Percentiles rank a stretch among this genome's conserved stretches.
Conservation (phyloP, 2,888 invertebrate species). For the Tachina grossa region DNA sequence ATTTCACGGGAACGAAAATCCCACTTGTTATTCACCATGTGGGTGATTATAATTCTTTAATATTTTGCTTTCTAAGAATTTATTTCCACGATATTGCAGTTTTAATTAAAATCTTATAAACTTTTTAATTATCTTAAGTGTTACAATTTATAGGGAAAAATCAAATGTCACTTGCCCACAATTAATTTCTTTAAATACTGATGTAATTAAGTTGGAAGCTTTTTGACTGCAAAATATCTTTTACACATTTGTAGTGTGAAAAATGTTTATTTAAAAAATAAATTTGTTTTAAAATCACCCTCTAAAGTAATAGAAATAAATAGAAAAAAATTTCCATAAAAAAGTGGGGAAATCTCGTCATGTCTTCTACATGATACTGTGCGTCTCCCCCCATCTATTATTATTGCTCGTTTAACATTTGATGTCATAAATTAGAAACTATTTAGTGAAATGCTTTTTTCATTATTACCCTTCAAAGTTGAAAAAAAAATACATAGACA, state of each 20-base stretch:
- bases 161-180: constrained; percentile 42
- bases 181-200: constrained; percentile 12
- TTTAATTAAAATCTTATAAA: neutral
- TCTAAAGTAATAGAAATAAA: constrained; percentile 12
- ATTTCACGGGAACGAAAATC: too few relatives aligned
- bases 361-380: constrained; percentile 32
- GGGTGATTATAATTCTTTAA: too few relatives aligned
- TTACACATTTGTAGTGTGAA: constrained; percentile 36
- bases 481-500: constrained; percentile 8
- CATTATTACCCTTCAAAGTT: constrained; percentile 78
- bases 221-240: constrained; percentile 20
- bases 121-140: constrained; percentile 39
- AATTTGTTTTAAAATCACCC: constrained; percentile 44
- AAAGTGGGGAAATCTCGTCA: constrained; percentile 47
- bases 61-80: too few relatives aligned
- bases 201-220: constrained; percentile 52
- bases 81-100: too few relatives aligned
- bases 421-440: constrained; percentile 75
- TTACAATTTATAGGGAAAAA: neutral
- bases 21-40: too few relatives aligned
- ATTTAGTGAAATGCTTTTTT: constrained; percentile 81
- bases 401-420: constrained; percentile 41
- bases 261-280: constrained; percentile 27
- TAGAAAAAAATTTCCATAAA: constrained; percentile 28
- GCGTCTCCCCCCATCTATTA: constrained; percentile 2